Evolutionary conservation across 2,888 invertebrate species (phyloP).

Genomic region (Perdita meconis): DNA sequence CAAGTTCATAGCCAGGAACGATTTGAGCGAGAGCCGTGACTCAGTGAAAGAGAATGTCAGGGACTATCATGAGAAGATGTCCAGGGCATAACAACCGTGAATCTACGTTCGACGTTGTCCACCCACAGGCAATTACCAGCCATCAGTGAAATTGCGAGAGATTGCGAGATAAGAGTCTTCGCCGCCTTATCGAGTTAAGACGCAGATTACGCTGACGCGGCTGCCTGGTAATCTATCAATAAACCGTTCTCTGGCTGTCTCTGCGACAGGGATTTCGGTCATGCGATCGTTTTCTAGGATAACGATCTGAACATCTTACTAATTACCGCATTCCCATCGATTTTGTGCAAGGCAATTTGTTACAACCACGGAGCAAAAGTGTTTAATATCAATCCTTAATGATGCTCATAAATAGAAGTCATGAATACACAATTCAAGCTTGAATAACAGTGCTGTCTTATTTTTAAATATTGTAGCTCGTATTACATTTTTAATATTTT

Average conservation of each 20-base stretch:
- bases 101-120: conserved; percentile 39
- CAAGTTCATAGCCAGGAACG: no score
- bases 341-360: neutral
- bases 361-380: no score
- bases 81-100: conserved; percentile 31
- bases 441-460: no score
- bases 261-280: neutral
- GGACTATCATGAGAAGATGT: conserved; percentile 44
- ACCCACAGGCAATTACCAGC: conserved; percentile 53
- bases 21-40: neutral
- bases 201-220: conserved; percentile 40
- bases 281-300: neutral
- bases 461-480: no score
- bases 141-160: conserved; percentile 63
- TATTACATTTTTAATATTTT: no score
- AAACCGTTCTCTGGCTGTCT: conserved; percentile 1
- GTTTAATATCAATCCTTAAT: no score
- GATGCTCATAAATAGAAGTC: no score
- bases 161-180: conserved; percentile 58
- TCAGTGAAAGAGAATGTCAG: conserved; percentile 1
- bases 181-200: conserved; percentile 60
- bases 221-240: conserved; percentile 42
- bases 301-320: neutral
- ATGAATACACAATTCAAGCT: no score
- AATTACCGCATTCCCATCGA: no score